Conservation (phyloP, 2,888 invertebrate species). For the Thymelicus acteon region DNA sequence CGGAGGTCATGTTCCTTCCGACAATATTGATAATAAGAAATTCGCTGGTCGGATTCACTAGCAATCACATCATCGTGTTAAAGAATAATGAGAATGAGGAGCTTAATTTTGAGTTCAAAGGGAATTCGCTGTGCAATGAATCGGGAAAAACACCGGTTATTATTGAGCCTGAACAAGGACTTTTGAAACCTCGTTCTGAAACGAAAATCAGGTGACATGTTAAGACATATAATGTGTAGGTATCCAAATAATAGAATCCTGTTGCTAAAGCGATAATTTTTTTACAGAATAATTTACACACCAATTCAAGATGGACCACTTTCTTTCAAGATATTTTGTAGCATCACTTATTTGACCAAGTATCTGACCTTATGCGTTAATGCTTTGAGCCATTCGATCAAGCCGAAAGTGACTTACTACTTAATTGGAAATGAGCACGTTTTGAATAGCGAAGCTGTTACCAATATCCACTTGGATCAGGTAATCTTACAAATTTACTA, state of each 20-base stretch:
- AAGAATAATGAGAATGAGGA: constrained; percentile 83
- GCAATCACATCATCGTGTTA: constrained; percentile 69
- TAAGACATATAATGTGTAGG: not conserved
- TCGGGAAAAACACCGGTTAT: constrained; percentile 78
- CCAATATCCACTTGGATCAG: constrained; percentile 77
- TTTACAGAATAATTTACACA: constrained; percentile 80
- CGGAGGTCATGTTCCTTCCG: constrained; percentile 85
- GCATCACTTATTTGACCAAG: constrained; percentile 78
- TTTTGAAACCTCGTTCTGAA: constrained; percentile 74
- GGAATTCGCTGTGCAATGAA: constrained; percentile 82
- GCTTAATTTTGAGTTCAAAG: constrained; percentile 80
- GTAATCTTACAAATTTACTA: constrained; percentile 45
- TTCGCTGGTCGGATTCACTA: constrained; percentile 84
- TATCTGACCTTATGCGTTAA: constrained; percentile 80
- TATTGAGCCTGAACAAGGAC: constrained; percentile 80
- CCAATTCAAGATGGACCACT: constrained; percentile 82
- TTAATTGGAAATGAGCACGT: constrained; percentile 69
- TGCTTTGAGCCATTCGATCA: constrained; percentile 80
- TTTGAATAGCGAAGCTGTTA: constrained; percentile 64
- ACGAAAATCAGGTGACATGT: constrained; percentile 78
- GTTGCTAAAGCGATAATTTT: not conserved
- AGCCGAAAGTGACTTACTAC: constrained; percentile 78
- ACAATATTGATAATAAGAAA: constrained; percentile 86
- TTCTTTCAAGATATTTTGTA: constrained; percentile 84
- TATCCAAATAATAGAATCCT: constrained; percentile 3